phyloP scores from a whole-genome alignment of 92 coral and sea anemone species.

The Umimayanthus chanpuru region DNA sequence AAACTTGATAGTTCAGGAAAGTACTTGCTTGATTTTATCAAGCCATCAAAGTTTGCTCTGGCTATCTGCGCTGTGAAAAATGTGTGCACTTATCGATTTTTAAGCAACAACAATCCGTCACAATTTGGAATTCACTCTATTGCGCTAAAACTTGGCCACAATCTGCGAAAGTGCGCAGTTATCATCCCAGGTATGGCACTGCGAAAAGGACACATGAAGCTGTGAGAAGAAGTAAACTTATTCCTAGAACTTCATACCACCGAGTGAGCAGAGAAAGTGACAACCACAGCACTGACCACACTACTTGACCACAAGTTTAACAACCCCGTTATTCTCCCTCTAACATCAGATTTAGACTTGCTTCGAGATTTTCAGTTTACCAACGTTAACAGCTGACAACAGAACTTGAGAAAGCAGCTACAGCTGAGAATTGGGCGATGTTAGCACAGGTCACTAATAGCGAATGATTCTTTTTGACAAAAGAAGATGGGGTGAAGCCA shows the following conservation, averaged over 20 bases:
- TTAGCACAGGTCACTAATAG: too few relatives aligned
- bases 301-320: slow-evolving; percentile 25
- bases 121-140: slow-evolving; percentile 45
- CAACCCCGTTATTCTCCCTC: slow-evolving; percentile 45
- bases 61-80: slow-evolving; percentile 44
- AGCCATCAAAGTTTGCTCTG: slow-evolving; percentile 38
- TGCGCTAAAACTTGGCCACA: slow-evolving; percentile 49
- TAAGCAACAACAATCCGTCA: background rate
- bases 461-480: too few relatives aligned
- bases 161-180: slow-evolving; percentile 49
- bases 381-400: background rate
- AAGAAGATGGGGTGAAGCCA: too few relatives aligned
- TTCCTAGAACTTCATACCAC: slow-evolving; percentile 42
- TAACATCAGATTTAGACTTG: slow-evolving; percentile 39
- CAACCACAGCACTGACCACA: slow-evolving; percentile 41
- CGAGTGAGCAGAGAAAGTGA: slow-evolving; percentile 53
- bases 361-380: slow-evolving; percentile 40
- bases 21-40: slow-evolving; percentile 31
- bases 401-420: background rate
- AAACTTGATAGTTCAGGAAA: background rate
- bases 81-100: background rate
- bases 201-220: slow-evolving; percentile 38
- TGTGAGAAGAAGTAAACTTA: slow-evolving; percentile 27
- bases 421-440: slow-evolving; percentile 19
- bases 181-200: slow-evolving; percentile 41